Base-by-base conservation (phyloP, 1,140 invertebrate genomes). In the Aphis craccivora region DNA sequence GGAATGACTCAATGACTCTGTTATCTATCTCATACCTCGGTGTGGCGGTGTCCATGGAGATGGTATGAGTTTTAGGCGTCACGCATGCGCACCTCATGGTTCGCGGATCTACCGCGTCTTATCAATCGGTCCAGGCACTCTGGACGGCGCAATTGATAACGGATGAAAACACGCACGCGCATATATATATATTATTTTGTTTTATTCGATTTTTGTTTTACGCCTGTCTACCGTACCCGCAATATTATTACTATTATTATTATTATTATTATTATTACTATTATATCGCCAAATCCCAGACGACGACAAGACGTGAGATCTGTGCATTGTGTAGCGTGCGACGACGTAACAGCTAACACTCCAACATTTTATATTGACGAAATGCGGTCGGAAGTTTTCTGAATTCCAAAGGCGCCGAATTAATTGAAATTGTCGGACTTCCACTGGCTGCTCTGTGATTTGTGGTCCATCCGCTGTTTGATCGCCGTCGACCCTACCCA, bases 81-180 rank as follows among this genome's bases (percentile, higher is more conserved):
- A n/a, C 30, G 76, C 76, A 37, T 83, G 76, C 76, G 76, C 35
- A 83, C 30, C 5, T n/a, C 35, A 83, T 37, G 2, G 83, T 40
- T 84, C 60, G 6, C 40, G 1, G 1, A 1, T 2, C 37, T 84
- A 43, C 37, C 3, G 30, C 25, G 30, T n/a, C 86, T 87, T 87
- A 87, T 87, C 86, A 87, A 48, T 37, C 7, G 9, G 25, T 48
- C 86, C 86, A 48, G 86, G 86, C 86, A 87, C 86, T 84, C 83
- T 22, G 25, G 83, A 40, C 9, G 40, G 35, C 5, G 35, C 18
- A 37, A 37, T 40, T 84, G 83, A 84, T 84, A 30, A 84, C 60
- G 18, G 60, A 3, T 20, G 76, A 83, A 83, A 83, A 76, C n/a
- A 76, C 60, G 60, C 60, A 76, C 11, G 60, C 60, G 60, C 60